Evolutionary conservation across 2,113 vertebrate species (phyloP), one percentile per base, ranked within the genome.

Genomic region (Sceloporus undulatus): DNA sequence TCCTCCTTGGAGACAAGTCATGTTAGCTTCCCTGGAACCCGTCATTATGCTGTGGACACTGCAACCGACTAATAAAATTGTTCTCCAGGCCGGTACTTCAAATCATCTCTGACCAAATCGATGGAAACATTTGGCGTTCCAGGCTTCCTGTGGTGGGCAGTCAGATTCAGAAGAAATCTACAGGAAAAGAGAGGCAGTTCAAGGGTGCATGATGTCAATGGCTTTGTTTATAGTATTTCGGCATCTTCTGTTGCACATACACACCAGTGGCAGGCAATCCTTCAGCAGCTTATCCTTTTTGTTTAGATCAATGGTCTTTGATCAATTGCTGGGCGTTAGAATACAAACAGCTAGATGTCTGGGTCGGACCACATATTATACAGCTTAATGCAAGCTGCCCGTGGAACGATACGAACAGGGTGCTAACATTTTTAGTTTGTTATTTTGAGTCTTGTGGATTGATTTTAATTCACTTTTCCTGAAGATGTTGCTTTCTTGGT

Each of bases 401-500:
- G 0, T 34, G 85, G 48, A 8, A 19, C 82, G 56, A 79, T 27
- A 16, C 0, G 38, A 38, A 89, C 93, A 87, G 40, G 25, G 34
- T 85, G 56, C 14, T 80, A 80, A 88, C 54, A 65, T 86, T 27
- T 86, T 0, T 62, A 1, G 40, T 40, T 90, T 70, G 34, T 79
- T 48, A 3, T 65, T 85, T 0, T 92, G 79, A 52, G 25, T 88
- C 82, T 54, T 70, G 34, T 34, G 85, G 89, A 34, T 0, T 92
- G 89, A 23, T 73, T 94, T 90, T 74, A 75, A 93, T 82, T 25
- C 90, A 70, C 92, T 88, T 90, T 87, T 89, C 19, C 21, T 9
- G 85, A 82, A 82, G 29, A 16, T 52, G 29, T 70, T 71, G 23
- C 74, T 76, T 34, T 7, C 8, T 38, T 80, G 0, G 25, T 7